These are phyloP conservation scores for Eucera pruinosa DNA, from an alignment of 2,888 invertebrate species.

Conservation along the genomic window DNA sequence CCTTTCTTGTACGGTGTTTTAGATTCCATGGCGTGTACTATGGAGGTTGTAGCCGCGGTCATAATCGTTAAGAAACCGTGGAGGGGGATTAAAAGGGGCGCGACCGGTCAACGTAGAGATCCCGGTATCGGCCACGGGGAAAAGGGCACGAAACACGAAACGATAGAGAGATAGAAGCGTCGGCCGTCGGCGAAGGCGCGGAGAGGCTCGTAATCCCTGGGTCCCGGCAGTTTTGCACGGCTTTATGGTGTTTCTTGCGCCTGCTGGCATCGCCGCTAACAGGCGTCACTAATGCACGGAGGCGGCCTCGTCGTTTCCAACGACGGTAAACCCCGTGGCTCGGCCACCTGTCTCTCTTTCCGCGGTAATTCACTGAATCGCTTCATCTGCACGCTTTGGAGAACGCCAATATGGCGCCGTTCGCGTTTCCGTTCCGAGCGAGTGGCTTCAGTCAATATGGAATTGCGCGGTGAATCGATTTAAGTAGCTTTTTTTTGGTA, in stretches of 20 bases:
- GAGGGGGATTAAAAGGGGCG: constrained; percentile 16
- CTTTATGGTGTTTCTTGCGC: constrained; percentile 72
- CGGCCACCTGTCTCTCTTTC: constrained; percentile 64
- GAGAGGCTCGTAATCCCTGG: constrained; percentile 64
- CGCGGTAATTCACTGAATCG: constrained; percentile 65
- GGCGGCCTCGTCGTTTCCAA: constrained; percentile 46
- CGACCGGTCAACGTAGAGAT: constrained; percentile 36
- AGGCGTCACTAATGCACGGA: constrained; percentile 68
- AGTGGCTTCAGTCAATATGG: too few species aligned
- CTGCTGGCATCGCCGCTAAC: constrained; percentile 63
- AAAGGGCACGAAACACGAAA: constrained; percentile 32
- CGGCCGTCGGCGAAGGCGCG: constrained; percentile 32
- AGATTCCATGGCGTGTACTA: too few species aligned
- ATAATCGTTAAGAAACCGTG: constrained; percentile 24
- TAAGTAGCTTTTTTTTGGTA: too few species aligned
- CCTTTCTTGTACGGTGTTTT: too few species aligned
- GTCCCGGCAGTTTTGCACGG: constrained; percentile 61
- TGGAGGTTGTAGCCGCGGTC: too few species aligned
- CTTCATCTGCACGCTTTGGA: constrained; percentile 61
- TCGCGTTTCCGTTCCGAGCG: too few species aligned
- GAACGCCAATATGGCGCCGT: neutral
- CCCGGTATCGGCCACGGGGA: constrained; percentile 44
- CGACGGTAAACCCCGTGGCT: constrained; percentile 37
- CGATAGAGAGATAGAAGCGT: constrained; percentile 61
- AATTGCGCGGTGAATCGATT: too few species aligned